Base-by-base conservation (phyloP, 2,888 invertebrate genomes). In the Drosophila algonquin region DNA sequence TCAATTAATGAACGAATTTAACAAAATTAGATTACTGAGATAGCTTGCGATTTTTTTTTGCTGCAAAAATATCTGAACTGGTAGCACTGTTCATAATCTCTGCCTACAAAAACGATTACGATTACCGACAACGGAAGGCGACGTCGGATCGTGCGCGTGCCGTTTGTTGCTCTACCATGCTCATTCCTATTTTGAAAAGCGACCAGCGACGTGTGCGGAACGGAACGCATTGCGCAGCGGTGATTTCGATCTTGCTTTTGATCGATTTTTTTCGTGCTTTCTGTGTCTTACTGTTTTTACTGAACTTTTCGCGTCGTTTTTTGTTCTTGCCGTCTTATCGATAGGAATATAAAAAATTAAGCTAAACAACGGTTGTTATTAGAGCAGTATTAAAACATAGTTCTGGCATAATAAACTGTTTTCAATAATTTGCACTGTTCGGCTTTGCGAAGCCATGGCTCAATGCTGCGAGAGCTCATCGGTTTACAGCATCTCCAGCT, bases 131-230 rank as follows among this genome's bases (percentile, higher is more conserved):
- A 40, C 40, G 53, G 21, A 18, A 35, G 16, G 44, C 55, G 47
- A 18, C 47, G 18, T 51, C 68, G 67, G 69, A 58, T 58, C 60
- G 69, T 65, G 84, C 86, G 82, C 81, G 62, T 72, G 72, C 64
- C 65, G 51, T 50, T 64, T 80, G 48, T 30, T 60, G 63, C 64
- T 50, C 59, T 35, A 45, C 46, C 56, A 79, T 73, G 89, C 87
- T 85, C 85, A 85, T 85, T 85, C 79, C 81, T 81, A 76, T 76
- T 87, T 87, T 76, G 89, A 78, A 75, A 77, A 81, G 80, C 85
- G 71, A 73, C 82, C 14, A 40, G 40, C 40, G n/a, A 78, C 80
- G 83, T 80, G 80, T 73, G 57, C 73, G 58, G 59, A 63, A 63
- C 75, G 55, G 53, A 63, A 48, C 69, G 76, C 64, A 71, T 64